Base-by-base conservation (phyloP, 2,113 vertebrate genomes). In the Tragulus kanchil region DNA sequence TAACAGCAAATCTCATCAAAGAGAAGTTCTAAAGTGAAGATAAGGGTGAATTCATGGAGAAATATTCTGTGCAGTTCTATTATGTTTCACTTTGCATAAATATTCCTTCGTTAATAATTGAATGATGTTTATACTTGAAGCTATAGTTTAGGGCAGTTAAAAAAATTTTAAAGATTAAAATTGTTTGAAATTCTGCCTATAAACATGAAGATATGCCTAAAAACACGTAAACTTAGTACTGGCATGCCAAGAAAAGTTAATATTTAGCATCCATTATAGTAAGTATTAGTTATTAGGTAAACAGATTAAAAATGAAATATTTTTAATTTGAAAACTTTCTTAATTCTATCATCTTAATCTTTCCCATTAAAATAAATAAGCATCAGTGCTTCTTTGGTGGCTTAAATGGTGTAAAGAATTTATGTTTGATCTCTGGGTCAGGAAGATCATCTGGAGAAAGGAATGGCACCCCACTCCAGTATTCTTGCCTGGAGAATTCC, bases 1-100 rank as follows among this genome's bases (percentile, higher is more conserved):
- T 62, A 93, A 93, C 0, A 94, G 19, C 7, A 90, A 96, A 96
- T 89, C 90, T 89, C 69, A 62, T 93, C 84, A 95, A 89, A 93
- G 52, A 6, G 6, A 89, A 89, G 42, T 93, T 96, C 64, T 89
- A 31, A 93, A 62, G 62, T 36, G 59, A 77, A 97, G 87, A 87
- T 48, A 93, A 94, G n/a, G 21, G 54, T 78, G 31, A 89, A 91
- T 91, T 89, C 28, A 26, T 31, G 56, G 21, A 86, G 65, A 75
- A 58, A 73, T 67, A 28, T 3, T 26, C 54, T 92, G 9, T 48
- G 31, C 0, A 0, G 5, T 65, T 90, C 14, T 26, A 21, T 75
- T 95, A 48, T 69, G 90, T 71, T 95, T 81, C 48, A 45, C 1
- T 50, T 89, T 26, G 12, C 25, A 62, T 92, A 36, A 92, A 71